Evolutionary conservation across 2,888 invertebrate species (phyloP).

Genomic region (Coleophora flavipennella): DNA sequence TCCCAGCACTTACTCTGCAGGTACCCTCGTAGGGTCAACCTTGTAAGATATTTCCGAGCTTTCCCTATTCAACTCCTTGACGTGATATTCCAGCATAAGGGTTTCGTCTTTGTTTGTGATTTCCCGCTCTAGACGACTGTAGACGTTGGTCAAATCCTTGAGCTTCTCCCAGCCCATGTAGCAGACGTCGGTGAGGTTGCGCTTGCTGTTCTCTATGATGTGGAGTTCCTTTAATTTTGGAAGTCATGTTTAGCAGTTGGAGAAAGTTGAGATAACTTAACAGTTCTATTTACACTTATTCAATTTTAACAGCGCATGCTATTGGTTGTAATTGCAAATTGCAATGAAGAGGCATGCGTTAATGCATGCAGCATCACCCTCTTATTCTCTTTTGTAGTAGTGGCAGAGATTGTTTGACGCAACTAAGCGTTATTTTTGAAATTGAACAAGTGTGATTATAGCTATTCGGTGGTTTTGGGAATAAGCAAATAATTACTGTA

Average conservation of each 20-base stretch:
- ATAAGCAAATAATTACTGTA: no score
- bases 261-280: background rate
- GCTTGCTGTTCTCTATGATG: constrained; percentile 59
- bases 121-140: constrained; percentile 80
- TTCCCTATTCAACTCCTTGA: constrained; percentile 81
- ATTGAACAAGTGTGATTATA: no score
- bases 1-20: constrained; percentile 71
- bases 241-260: background rate
- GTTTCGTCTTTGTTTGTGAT: constrained; percentile 87
- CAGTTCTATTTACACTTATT: no score
- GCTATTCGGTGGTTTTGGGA: no score
- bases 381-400: no score
- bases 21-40: constrained; percentile 82
- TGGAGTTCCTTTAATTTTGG: constrained; percentile 50
- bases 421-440: no score
- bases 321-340: no score
- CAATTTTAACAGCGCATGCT: no score
- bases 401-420: no score
- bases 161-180: constrained; percentile 83
- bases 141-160: constrained; percentile 80
- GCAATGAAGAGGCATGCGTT: no score
- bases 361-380: no score
- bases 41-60: constrained; percentile 87
- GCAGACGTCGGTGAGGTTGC: constrained; percentile 54
- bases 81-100: constrained; percentile 80